Conservation (phyloP, 2,888 invertebrate genomes). For the Lycaena phlaeas region DNA sequence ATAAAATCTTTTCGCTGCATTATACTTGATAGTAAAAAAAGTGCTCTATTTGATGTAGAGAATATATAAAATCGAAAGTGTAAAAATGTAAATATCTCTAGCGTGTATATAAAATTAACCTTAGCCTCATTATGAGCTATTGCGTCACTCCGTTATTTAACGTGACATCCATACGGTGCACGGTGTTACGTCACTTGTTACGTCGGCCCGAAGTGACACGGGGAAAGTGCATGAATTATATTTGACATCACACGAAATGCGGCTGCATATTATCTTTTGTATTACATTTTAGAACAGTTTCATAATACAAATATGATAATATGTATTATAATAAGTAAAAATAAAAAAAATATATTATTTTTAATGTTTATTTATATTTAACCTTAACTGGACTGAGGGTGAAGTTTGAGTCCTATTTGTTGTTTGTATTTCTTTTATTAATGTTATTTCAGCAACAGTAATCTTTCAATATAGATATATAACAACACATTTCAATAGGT, state of each 20-base stretch:
- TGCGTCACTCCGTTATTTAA: slow-evolving; percentile 21
- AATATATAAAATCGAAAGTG: not conserved
- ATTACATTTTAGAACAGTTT: not conserved
- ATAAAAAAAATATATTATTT: no score
- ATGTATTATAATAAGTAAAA: no score
- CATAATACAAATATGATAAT: no score
- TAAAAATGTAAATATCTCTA: not conserved
- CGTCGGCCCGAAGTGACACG: slow-evolving; percentile 24
- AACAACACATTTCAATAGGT: no score
- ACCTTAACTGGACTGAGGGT: no score
- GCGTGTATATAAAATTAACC: slow-evolving; percentile 32
- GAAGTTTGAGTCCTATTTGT: no score
- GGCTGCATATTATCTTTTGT: slow-evolving; percentile 1
- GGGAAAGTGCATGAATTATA: slow-evolving; percentile 32
- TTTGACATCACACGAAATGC: slow-evolving; percentile 10
- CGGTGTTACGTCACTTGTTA: slow-evolving; percentile 35
- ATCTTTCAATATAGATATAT: no score
- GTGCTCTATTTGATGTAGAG: slow-evolving; percentile 12
- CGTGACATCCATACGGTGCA: slow-evolving; percentile 15
- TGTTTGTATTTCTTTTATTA: no score
- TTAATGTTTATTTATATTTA: no score
- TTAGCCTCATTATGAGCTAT: slow-evolving; percentile 49
- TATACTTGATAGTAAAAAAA: no score
- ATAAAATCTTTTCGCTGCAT: no score
- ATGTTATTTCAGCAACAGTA: no score